Base-by-base conservation (phyloP, 2,888 invertebrate genomes). In the Malthinus seriepunctatus region DNA sequence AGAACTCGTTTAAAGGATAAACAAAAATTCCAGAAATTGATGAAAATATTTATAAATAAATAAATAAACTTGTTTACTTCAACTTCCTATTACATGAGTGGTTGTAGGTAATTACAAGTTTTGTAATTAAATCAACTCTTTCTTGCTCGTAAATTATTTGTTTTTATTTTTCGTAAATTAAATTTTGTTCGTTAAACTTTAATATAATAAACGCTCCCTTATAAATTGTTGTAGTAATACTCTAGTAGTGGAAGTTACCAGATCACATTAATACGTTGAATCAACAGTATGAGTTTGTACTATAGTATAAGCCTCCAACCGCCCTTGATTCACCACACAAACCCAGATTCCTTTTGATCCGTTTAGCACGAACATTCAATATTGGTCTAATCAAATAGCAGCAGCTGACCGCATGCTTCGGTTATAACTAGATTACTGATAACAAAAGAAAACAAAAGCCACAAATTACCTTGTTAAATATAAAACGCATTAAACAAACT, bases 341-440 rank as follows among this genome's bases (percentile, higher is more conserved):
- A 61, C 62, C 57, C 60, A 64, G 63, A 66, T 64, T 63, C 63
- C 54, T 51, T 63, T 57, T 69, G 70, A 70, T 70, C 69, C 69
- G 65, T 68, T 70, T 70, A 69, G 66, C 60, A 63, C 59, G 61
- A 63, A 64, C 67, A 70, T 69, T 65, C 70, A 70, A 70, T 70
- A 67, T 62, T 63, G 67, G 62, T 66, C 68, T 70, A 70, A 70
- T 70, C 70, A 70, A 69, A 70, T 70, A 69, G 63, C 65, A 60
- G 67, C 69, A 67, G 69, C 67, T 67, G 68, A 66, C 67, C 68
- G 63, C 69, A 64, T 63, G 64, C 62, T 63, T 56, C 55, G 53
- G 53, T 61, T 60, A 63, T 67, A 67, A 67, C 65, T 62, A 63
- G 66, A 67, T 67, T 66, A 67, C 62, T 54, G 60, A 65, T 65